Evolutionary conservation across 2,797 vertebrate genomes (phyloP).

Genomic region (Manis crassicaudata): DNA sequence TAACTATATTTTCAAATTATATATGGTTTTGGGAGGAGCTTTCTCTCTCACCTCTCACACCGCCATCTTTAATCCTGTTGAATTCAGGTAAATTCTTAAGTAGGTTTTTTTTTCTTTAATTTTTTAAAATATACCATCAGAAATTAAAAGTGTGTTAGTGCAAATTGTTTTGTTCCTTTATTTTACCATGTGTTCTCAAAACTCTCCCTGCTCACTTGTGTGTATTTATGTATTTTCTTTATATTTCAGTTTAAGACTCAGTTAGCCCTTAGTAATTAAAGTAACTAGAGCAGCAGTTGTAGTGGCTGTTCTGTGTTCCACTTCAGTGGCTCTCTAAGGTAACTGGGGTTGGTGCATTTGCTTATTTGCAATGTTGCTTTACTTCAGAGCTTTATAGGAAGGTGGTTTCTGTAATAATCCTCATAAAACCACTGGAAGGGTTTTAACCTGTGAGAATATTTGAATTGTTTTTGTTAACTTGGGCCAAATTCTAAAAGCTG

Average conservation of each 20-base stretch:
- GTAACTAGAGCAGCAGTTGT: not conserved
- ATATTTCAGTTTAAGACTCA: not conserved
- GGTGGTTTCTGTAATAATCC: not conserved
- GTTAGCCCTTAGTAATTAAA: not conserved
- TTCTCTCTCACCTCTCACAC: no score
- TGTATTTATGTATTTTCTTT: not conserved
- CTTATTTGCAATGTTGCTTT: not conserved
- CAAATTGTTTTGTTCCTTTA: not conserved
- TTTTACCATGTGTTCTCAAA: not conserved
- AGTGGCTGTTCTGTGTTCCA: not conserved
- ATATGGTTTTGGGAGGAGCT: no score
- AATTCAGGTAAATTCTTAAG: slow-evolving; percentile 11
- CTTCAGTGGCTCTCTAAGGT: not conserved
- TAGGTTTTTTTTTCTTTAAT: not conserved
- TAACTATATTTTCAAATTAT: no score
- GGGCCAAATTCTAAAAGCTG: not conserved
- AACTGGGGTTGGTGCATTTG: not conserved
- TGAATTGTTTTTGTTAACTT: slow-evolving; percentile 1
- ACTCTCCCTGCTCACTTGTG: not conserved
- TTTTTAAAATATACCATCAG: not conserved
- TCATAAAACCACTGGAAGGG: not conserved
- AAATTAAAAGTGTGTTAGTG: not conserved
- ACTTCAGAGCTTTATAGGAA: not conserved
- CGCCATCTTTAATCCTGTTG: not conserved
- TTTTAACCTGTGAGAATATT: not conserved